A percentile compares a stretch with the other conserved stretches of the same genome.
Evolutionary conservation across 2,888 invertebrate species (phyloP).

Genomic region (Ephialtes manifestator): DNA sequence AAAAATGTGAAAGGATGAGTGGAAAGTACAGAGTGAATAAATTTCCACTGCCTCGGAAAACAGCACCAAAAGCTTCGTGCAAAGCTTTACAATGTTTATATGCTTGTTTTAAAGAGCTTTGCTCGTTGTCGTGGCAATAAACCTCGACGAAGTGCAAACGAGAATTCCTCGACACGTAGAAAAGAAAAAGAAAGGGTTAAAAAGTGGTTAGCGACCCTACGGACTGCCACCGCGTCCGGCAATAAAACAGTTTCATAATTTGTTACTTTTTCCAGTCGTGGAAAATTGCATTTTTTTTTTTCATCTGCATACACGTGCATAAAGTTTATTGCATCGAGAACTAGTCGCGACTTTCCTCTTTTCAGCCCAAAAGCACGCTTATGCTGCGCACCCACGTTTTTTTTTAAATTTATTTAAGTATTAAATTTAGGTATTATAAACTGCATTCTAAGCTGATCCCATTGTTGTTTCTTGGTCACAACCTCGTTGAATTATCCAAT

Average conservation of each 20-base stretch:
- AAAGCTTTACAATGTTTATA: background rate
- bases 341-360: slow-evolving; percentile 39
- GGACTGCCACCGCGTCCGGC: slow-evolving; percentile 1
- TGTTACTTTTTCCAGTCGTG: background rate
- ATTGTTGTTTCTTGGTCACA: slow-evolving; percentile 84
- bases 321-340: slow-evolving; percentile 23
- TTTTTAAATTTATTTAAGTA: slow-evolving; percentile 60
- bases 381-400: slow-evolving; percentile 68
- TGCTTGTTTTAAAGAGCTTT: background rate
- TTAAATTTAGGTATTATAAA: slow-evolving; percentile 80
- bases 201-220: background rate
- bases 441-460: slow-evolving; percentile 84
- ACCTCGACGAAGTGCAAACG: slow-evolving; percentile 11
- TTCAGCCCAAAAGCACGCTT: slow-evolving; percentile 33
- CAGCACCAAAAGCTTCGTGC: slow-evolving; percentile 1
- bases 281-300: slow-evolving; percentile 11
- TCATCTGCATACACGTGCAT: background rate
- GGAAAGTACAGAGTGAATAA: slow-evolving; percentile 7
- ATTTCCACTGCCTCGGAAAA: background rate
- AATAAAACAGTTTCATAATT: slow-evolving; percentile 24
- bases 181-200: background rate
- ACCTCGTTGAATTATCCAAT: slow-evolving; percentile 79
- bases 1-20: background rate
- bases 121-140: slow-evolving; percentile 8
- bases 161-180: slow-evolving; percentile 3